Evolutionary conservation across 53 echinoderm and acorn worm genomes (phyloP), one percentile per base, ranked within the genome.

Genomic region (Arbacia lixula): DNA sequence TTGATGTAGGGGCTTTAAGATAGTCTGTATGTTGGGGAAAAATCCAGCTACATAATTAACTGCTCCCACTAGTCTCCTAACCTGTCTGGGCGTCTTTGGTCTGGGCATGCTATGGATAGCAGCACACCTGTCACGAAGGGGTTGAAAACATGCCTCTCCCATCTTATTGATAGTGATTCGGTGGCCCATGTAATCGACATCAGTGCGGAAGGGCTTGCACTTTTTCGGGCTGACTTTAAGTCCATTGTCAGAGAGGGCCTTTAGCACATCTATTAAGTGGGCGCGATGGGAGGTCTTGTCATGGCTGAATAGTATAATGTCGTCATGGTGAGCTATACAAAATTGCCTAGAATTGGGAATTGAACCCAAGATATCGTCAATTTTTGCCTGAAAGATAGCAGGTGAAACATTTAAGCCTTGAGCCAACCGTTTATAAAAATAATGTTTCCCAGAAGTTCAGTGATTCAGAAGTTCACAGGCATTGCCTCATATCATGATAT

Each of bases 301-400:
- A 1, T 36, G 72, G 83, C 84, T 83, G 17, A 83, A 83, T 2
- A 88, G 34, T 33, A 88, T 72, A 28, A 83, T 88, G 43, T 61
- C 84, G 21, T 83, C 88, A 76, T 76, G 84, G 43, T 89, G 85
- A 27, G 84, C 89, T 26, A 89, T 75, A 37, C 76, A 85, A 32
- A 76, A 89, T 3, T 66, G 12, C 22, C 39, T 20, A 11, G 76
- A 84, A 38, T 76, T 36, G 10, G 89, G 88, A 14, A 88, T 72
- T 3, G 71, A 61, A 12, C 60, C 61, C 60, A 83, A 60, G n/a
- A 88, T 51, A 5, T 83, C 60, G 42, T 88, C 83, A 57, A 88
- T 88, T 26, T 69, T 83, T 14, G 68, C 82, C 28, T 88, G 88
- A 67, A 89, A 88, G 10, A 88, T 49, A 1, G 53, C 76, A 17